These are phyloP conservation scores for Holotrichia oblita DNA, from an alignment of 1,140 invertebrate genomes.

Conservation along the genomic window DNA sequence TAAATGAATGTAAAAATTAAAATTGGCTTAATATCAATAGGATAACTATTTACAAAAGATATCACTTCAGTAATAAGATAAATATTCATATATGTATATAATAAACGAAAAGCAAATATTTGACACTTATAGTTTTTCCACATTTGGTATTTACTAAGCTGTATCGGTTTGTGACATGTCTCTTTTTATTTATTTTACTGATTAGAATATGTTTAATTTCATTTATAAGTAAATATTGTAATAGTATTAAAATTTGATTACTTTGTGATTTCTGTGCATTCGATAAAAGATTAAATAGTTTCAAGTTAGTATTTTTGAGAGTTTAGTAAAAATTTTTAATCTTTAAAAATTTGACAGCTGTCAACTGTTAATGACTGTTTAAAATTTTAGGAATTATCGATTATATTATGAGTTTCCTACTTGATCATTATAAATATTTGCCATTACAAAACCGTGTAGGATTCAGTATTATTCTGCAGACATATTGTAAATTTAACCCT, in stretches of 20 bases:
- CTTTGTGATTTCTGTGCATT: neutral
- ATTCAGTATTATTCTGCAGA: neutral
- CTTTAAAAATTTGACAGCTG: neutral
- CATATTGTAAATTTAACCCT: constrained; percentile 16
- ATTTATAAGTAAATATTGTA: neutral
- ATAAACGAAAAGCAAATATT: constrained; percentile 9
- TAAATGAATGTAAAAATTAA: too few relatives aligned
- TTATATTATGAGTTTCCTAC: too few relatives aligned
- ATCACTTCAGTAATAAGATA: neutral
- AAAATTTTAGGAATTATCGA: too few relatives aligned
- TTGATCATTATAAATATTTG: too few relatives aligned
- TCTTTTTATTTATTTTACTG: neutral
- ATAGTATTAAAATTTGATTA: neutral
- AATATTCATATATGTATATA: neutral
- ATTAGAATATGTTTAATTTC: neutral
- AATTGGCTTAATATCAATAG: too few relatives aligned
- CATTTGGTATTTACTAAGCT: neutral
- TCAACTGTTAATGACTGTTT: neutral
- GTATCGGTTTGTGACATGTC: neutral
- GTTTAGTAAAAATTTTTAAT: too few relatives aligned
- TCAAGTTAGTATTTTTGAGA: too few relatives aligned
- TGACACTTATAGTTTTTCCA: neutral
- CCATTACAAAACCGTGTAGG: neutral
- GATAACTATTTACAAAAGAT: too few relatives aligned
- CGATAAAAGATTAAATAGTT: neutral